phyloP scores from a whole-genome alignment of 2,888 invertebrate species.

The Megalurothrips usitatus region DNA sequence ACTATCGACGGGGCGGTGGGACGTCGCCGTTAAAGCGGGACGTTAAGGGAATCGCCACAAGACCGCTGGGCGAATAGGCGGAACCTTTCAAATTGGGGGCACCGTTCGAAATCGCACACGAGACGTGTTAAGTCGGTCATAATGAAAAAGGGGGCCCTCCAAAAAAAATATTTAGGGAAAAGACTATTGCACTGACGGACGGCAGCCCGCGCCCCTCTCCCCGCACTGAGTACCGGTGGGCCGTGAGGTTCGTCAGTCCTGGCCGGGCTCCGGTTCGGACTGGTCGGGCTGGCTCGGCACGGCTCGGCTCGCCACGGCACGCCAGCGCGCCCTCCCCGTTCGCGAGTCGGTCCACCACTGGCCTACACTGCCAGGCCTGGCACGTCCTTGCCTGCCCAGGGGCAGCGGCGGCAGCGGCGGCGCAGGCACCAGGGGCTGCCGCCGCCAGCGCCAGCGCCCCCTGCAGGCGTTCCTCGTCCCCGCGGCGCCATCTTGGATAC shows the following conservation, averaged over 20 bases:
- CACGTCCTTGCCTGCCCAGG: neutral
- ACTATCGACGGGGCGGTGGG: no score
- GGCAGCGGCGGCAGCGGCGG: constrained; percentile 35
- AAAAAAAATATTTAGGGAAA: no score
- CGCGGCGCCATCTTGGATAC: constrained; percentile 33
- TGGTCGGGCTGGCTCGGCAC: constrained; percentile 29
- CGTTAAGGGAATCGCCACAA: no score
- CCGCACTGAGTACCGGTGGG: neutral
- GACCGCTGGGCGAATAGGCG: no score
- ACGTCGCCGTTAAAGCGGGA: no score
- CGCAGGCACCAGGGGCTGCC: constrained; percentile 21
- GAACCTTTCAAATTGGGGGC: no score
- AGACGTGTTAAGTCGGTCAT: no score
- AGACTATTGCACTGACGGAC: no score
- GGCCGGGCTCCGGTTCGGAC: neutral
- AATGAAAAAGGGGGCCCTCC: no score
- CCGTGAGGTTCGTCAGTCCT: no score
- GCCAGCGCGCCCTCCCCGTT: constrained; percentile 41
- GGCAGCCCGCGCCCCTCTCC: no score
- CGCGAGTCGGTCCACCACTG: constrained; percentile 37
- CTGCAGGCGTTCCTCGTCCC: constrained; percentile 36
- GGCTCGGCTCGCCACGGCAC: constrained; percentile 34
- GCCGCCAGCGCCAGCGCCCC: constrained; percentile 37
- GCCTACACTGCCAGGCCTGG: constrained; percentile 32
- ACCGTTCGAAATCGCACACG: no score